Base-by-base conservation (phyloP, 1,140 invertebrate species). In the Drosophila takahashii region DNA sequence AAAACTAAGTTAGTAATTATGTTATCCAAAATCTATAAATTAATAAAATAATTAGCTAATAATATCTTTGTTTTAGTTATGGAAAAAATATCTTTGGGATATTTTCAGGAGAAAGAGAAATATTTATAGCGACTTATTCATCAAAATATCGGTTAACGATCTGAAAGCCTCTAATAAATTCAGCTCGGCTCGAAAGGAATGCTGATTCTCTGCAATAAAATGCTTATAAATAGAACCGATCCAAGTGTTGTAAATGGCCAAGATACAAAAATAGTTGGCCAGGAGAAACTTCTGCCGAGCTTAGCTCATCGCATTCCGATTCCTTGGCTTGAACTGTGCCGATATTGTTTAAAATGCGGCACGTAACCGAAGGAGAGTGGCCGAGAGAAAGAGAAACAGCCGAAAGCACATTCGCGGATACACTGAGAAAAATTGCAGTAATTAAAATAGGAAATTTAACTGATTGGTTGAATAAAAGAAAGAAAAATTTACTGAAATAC, bases 301-400 rank as follows among this genome's bases (percentile, higher is more conserved):
- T 79, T 78, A 57, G 58, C 15, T 71, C 66, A 62, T 53, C 62
- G 64, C 66, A 79, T 79, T 75, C 53, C 48, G 58, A 64, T 65
- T 67, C 53, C 56, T 69, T 44, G 65, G 50, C 76, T 60, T 69
- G 47, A 58, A 70, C 73, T 71, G 69, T 60, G 61, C 64, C 72
- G 81, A 67, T 85, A 80, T 72, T 80, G 74, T 67, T 84, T 84
- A 85, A 86, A 77, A 85, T 86, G 81, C 81, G 81, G 62, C 78
- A 85, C 81, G 81, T 85, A 84, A 72, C 64, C 53, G 41, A 42
- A 84, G 72, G 81, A 72, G 81, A 80, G 71, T 77, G 77, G 81
- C 81, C 72, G 54, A 73, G 53, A 73, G 78, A 81, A 54, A 80
- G 50, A 81, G 54, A 65, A 59, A 39, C 48, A 69, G 54, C 41